Conservation (phyloP, 2,113 vertebrate genomes). For the Scytalopus superciliaris region DNA sequence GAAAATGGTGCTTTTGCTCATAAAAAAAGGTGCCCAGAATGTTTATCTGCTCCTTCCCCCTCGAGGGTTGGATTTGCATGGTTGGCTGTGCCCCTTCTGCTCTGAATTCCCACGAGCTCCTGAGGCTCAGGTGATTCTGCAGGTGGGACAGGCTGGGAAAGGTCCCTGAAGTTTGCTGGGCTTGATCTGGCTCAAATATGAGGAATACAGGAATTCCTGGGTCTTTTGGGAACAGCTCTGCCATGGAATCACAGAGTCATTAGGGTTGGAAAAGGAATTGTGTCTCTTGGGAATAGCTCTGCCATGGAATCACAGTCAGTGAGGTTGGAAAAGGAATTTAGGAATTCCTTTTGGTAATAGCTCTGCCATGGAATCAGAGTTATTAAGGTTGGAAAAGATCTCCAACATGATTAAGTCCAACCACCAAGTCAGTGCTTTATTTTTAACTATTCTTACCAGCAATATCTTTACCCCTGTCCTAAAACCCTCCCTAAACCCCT, state of each 20-base stretch:
- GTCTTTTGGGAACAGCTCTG: too few relatives aligned
- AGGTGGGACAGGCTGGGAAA: not conserved
- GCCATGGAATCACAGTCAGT: too few relatives aligned
- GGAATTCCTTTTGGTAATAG: not conserved
- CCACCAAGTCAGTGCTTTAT: not conserved
- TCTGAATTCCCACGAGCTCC: not conserved
- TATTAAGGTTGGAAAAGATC: not conserved
- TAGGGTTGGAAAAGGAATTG: too few relatives aligned
- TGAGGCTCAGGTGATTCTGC: not conserved
- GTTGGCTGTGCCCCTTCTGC: not conserved
- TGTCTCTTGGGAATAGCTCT: not conserved
- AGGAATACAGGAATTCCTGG: not conserved
- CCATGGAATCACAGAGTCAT: too few relatives aligned
- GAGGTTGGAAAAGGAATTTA: not conserved
- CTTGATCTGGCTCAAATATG: not conserved
- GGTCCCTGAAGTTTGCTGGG: not conserved
- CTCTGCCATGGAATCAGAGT: not conserved
- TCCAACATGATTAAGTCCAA: not conserved
- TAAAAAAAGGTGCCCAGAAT: not conserved
- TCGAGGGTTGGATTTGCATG: not conserved
- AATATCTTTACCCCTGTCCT: not conserved
- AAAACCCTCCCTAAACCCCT: not conserved
- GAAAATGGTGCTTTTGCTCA: not conserved
- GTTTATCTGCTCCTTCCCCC: not conserved
- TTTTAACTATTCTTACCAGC: not conserved